phyloP scores from a whole-genome alignment of 2,113 vertebrate genomes.

The Hylia prasina region DNA sequence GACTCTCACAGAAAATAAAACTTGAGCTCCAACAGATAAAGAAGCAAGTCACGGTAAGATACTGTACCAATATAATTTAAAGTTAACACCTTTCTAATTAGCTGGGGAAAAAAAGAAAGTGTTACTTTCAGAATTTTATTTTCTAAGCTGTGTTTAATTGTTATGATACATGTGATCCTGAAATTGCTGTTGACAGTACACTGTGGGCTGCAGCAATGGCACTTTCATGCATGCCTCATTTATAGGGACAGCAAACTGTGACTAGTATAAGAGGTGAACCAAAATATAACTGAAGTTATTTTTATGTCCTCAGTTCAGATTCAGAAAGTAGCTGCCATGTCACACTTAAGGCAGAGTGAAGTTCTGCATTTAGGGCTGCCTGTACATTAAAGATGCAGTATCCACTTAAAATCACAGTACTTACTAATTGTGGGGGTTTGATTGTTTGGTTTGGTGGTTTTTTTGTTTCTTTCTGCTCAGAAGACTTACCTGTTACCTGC shows the following conservation, averaged over 20 bases:
- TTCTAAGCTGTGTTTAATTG: neutral
- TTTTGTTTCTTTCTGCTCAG: neutral
- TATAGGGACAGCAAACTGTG: neutral
- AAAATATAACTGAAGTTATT: neutral
- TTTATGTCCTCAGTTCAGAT: neutral
- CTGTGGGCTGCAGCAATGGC: neutral
- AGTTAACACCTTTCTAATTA: neutral
- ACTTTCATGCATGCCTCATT: neutral
- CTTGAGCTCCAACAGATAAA: slow-evolving; percentile 86
- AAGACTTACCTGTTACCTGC: neutral
- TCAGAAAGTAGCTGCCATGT: neutral
- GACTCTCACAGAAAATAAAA: slow-evolving; percentile 86
- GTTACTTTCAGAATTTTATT: neutral
- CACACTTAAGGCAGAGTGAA: neutral
- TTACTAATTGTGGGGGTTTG: neutral
- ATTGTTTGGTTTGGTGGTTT: neutral
- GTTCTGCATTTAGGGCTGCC: neutral
- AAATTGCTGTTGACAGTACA: neutral
- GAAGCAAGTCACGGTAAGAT: slow-evolving; percentile 85
- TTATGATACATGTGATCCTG: neutral
- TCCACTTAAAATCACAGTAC: neutral
- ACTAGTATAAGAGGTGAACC: neutral
- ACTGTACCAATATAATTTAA: neutral
- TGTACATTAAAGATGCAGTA: neutral
- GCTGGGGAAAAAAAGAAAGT: neutral